Conservation (phyloP, 2,888 invertebrate species). For the Scaptomyza reducta region DNA sequence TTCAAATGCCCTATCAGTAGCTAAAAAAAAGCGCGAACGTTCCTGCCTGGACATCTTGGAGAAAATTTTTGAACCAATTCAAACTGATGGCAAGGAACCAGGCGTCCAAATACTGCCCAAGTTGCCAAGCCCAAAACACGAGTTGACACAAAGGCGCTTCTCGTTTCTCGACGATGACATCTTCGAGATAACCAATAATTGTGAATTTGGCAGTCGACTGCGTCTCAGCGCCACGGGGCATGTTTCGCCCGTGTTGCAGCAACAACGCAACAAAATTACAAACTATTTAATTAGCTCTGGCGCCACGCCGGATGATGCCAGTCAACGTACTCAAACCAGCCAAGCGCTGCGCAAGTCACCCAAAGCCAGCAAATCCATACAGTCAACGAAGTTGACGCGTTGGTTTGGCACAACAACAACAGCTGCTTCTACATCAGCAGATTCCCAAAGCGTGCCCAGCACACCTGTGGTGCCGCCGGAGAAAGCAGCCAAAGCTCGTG, state of each 20-base stretch:
- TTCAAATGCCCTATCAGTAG: slow-evolving; percentile 25
- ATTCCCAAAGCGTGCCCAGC: slow-evolving; percentile 57
- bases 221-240: slow-evolving; percentile 80
- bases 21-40: slow-evolving; percentile 65
- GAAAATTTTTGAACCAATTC: slow-evolving; percentile 77
- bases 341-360: slow-evolving; percentile 76
- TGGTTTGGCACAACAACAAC: slow-evolving; percentile 71
- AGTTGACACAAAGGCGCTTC: slow-evolving; percentile 36
- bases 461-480: slow-evolving; percentile 55
- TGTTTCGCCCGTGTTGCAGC: slow-evolving; percentile 75
- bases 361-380: slow-evolving; percentile 68
- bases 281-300: slow-evolving; percentile 79
- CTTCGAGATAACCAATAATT: slow-evolving; percentile 82
- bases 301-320: slow-evolving; percentile 44
- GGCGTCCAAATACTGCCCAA: slow-evolving; percentile 49
- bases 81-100: slow-evolving; percentile 11
- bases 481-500: slow-evolving; percentile 40
- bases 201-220: slow-evolving; percentile 80
- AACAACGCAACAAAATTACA: slow-evolving; percentile 80
- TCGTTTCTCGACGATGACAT: slow-evolving; percentile 79
- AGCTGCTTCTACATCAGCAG: slow-evolving; percentile 15
- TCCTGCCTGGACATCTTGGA: slow-evolving; percentile 82
- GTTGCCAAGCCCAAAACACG: slow-evolving; percentile 30
- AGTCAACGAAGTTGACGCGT: slow-evolving; percentile 81
- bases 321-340: slow-evolving; percentile 31